These are phyloP conservation scores for Marisa cornuarietis DNA, from an alignment of 1,140 invertebrate species.

Conservation along the genomic window DNA sequence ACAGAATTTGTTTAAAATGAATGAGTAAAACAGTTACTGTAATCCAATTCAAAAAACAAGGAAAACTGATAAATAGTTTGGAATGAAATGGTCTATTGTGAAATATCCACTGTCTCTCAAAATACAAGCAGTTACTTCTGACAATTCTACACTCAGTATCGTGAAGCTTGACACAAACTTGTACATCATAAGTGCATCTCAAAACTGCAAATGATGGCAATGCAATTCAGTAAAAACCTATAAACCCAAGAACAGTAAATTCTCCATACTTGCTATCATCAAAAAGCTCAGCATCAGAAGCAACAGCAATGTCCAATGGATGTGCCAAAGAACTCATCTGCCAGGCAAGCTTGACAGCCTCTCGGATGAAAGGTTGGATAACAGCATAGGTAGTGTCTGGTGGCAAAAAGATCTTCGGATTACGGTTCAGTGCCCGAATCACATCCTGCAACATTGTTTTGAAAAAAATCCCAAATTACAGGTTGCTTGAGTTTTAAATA, in stretches of 20 bases:
- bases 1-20: too few species aligned
- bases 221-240: neutral
- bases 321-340: conserved; percentile 63
- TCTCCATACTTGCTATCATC: conserved; percentile 62
- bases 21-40: too few species aligned
- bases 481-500: too few species aligned
- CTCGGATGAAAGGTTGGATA: conserved; percentile 63
- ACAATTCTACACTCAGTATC: too few species aligned
- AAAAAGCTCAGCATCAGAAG: conserved; percentile 63
- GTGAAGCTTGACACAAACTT: too few species aligned
- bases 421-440: conserved; percentile 59
- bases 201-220: neutral
- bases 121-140: neutral
- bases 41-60: neutral
- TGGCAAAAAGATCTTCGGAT: conserved; percentile 60
- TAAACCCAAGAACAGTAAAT: neutral
- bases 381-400: conserved; percentile 57
- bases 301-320: conserved; percentile 61
- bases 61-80: neutral
- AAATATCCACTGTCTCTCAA: neutral
- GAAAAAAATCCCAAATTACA: too few species aligned
- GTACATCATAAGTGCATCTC: too few species aligned
- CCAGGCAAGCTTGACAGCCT: conserved; percentile 64
- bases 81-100: neutral
- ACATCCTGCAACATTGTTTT: conserved; percentile 56